Evolutionary conservation across 1,140 invertebrate species (phyloP).

Genomic region (Eumaeus atala): DNA sequence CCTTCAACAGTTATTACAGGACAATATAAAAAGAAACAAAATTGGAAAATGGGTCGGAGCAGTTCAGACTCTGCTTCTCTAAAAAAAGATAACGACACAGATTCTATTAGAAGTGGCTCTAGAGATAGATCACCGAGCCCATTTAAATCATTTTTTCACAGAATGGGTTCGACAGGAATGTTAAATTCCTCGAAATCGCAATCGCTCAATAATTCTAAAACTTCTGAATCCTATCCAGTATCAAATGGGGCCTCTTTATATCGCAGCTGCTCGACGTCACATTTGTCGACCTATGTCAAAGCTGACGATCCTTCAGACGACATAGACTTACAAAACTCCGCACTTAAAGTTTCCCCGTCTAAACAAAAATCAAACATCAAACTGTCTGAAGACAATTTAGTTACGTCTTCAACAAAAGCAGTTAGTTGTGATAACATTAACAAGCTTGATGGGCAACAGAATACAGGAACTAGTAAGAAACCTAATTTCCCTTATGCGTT

Average conservation of each 20-base stretch:
- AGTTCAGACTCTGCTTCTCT: slow-evolving; percentile 63
- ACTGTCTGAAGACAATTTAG: slow-evolving; percentile 53
- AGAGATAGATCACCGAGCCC: slow-evolving; percentile 77
- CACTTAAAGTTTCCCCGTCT: slow-evolving; percentile 51
- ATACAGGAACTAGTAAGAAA: slow-evolving; percentile 70
- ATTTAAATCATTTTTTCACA: slow-evolving; percentile 82
- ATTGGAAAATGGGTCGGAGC: slow-evolving; percentile 71
- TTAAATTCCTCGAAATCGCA: slow-evolving; percentile 77
- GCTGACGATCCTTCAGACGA: slow-evolving; percentile 86
- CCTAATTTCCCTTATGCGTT: slow-evolving; percentile 86
- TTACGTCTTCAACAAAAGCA: slow-evolving; percentile 74
- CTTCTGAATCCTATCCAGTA: slow-evolving; percentile 60
- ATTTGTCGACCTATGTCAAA: slow-evolving; percentile 83
- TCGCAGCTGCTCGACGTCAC: slow-evolving; percentile 84
- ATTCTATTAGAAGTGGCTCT: slow-evolving; percentile 65
- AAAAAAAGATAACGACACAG: slow-evolving; percentile 59
- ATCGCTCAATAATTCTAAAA: slow-evolving; percentile 63
- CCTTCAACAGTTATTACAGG: slow-evolving; percentile 39
- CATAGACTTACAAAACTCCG: slow-evolving; percentile 77
- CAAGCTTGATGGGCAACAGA: slow-evolving; percentile 60
- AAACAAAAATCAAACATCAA: slow-evolving; percentile 52
- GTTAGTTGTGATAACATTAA: slow-evolving; percentile 78
- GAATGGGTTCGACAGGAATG: slow-evolving; percentile 85
- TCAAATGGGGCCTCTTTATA: slow-evolving; percentile 76
- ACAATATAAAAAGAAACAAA: slow-evolving; percentile 68